Base-by-base conservation (phyloP, 1,140 invertebrate genomes). In the Drosophila oshimai region DNA sequence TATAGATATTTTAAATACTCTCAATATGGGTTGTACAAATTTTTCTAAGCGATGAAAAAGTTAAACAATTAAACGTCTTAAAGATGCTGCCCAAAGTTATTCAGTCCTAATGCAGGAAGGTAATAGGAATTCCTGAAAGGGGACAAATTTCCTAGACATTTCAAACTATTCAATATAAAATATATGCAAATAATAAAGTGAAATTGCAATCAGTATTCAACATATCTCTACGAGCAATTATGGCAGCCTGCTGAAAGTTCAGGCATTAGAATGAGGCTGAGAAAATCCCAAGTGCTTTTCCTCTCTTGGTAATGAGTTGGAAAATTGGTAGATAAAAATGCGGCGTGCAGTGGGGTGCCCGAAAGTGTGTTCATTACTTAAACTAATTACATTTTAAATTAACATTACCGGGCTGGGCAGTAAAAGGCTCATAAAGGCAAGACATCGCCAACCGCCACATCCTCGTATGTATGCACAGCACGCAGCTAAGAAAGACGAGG, bases 371-470 rank as follows among this genome's bases (percentile, higher is more conserved):
- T 86, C 81, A 86, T 87, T 87, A 87, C 81, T 87, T 87, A 87
- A 87, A 81, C 81, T 87, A 87, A 87, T 87, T 87, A 87, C 81
- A 87, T 87, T 87, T 87, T 87, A 87, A 87, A 81, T 87, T 77
- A 86, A 87, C 81, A 80, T 87, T 76, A 76, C 53, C 57, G 34
- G 50, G 55, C 67, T 18, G 67, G 76, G 41, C 74, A 84, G 80
- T 79, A 86, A 86, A 79, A 79, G 46, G 55, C 75, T 61, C 79
- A 86, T 79, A 74, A 84, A 79, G 57, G 68, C 69, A 72, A 64
- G 55, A 51, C 42, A 34, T 41, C 31, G 46, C n/a, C n/a, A 60
- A 61, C 28, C 44, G 20, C 42, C 44, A 47, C 51, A 44, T 13
- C 13, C 47, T 83, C 58, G 71, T 84, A 72, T 75, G 79, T 79